phyloP scores from a whole-genome alignment of 2,797 vertebrate genomes.

The Carapus acus region DNA sequence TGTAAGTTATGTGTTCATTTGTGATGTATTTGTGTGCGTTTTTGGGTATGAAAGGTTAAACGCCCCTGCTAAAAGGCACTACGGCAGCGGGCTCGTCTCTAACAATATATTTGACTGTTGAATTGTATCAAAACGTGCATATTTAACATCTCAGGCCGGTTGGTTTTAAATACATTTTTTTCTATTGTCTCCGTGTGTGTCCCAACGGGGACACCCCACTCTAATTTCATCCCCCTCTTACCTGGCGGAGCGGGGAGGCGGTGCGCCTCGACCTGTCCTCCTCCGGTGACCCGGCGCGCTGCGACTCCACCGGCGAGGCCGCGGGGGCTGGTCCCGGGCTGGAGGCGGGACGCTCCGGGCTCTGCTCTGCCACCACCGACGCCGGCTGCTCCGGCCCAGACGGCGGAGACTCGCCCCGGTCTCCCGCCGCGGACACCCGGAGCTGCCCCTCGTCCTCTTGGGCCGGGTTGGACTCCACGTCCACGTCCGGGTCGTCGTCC shows the following conservation, averaged over 20 bases:
- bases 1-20: background rate
- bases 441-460: conserved; percentile 81
- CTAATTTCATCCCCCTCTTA: conserved; percentile 59
- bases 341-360: conserved; percentile 43
- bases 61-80: background rate
- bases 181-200: conserved; percentile 12
- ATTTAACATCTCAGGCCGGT: conserved; percentile 7
- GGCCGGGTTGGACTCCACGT: conserved; percentile 86
- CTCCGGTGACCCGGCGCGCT: conserved; percentile 57
- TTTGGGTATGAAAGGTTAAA: too few relatives aligned
- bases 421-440: conserved; percentile 64
- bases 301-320: conserved; percentile 43
- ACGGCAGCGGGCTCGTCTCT: background rate
- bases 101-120: background rate
- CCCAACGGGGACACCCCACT: conserved; percentile 45
- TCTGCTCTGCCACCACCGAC: conserved; percentile 55
- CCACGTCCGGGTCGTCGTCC: conserved; percentile 80
- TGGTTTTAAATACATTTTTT: conserved; percentile 26
- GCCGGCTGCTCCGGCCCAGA: conserved; percentile 51
- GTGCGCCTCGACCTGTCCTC: conserved; percentile 64
- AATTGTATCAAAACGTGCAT: background rate
- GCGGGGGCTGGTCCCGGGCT: conserved; percentile 46
- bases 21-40: too few relatives aligned
- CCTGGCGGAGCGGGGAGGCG: conserved; percentile 63
- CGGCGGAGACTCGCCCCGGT: conserved; percentile 58